Evolutionary conservation across 1,140 invertebrate species (phyloP), one percentile per base, ranked within the genome.

Genomic region (Parapsyche elsis): DNA sequence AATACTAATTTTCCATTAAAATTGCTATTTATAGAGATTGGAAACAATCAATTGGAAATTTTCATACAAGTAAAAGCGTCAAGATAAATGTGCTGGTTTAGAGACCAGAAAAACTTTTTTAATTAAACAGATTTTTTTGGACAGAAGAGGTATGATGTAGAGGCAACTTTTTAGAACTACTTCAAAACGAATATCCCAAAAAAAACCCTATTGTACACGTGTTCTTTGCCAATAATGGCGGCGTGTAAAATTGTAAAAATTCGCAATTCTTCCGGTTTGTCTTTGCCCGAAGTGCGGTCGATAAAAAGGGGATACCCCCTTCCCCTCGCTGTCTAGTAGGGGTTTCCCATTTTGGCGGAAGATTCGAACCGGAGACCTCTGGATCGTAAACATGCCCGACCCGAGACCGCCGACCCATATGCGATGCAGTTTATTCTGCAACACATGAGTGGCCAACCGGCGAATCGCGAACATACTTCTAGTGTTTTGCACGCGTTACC

Each of bases 371-470:
- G 49, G 49, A 53, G 49, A 26, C 59, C 64, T 67, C 64, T 9
- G 64, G 23, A 10, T 23, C 64, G 64, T 23, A 23, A 61, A 21
- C 59, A 10, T 61, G 21, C 16, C 16, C 49, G 49, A 23, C 59
- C 59, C 49, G 49, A 23, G 14, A 5, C 21, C 59, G 1, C 59
- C n/a, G 59, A 16, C 59, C 21, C 21, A 61, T 61, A 9, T 23
- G 21, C 24, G 23, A 24, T 67, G 64, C 64, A 24, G 19, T 67
- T 67, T 67, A 24, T 67, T 67, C 64, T 26, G 64, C 64, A 67
- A 67, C 64, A 67, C 64, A 67, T 67, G 64, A 67, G 64, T 67
- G 64, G 64, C 64, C 64, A 67, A 67, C 64, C 64, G 64, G 64
- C 64, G 64, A 23, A 67, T 26, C 21, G 64, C 21, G 19, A 67